phyloP scores from a whole-genome alignment of 2,797 vertebrate species.

The Rhinogobio ventralis region DNA sequence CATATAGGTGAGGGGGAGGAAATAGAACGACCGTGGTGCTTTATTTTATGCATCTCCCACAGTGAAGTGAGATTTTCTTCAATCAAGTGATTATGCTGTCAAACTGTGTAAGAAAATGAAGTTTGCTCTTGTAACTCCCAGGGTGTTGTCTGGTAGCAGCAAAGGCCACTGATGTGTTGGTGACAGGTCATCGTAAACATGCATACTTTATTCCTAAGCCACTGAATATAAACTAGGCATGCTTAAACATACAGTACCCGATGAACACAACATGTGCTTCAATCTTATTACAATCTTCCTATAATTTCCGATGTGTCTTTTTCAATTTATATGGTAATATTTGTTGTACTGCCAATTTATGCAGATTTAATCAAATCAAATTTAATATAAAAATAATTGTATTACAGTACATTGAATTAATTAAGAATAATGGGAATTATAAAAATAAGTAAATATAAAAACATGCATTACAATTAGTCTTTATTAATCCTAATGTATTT shows the following conservation, averaged over 20 bases:
- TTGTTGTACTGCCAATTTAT: background rate
- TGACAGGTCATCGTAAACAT: slow-evolving; percentile 58
- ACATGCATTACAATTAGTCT: background rate
- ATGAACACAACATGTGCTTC: background rate
- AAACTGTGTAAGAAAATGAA: slow-evolving; percentile 79
- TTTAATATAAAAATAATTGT: slow-evolving; percentile 1
- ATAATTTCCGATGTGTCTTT: background rate
- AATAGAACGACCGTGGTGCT: slow-evolving; percentile 72
- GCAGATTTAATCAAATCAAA: background rate
- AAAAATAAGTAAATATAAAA: background rate
- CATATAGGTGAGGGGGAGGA: slow-evolving; percentile 63
- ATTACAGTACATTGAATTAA: background rate
- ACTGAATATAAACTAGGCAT: slow-evolving; percentile 42
- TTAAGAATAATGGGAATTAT: slow-evolving; percentile 4
- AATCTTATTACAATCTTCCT: background rate
- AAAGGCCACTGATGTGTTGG: slow-evolving; percentile 46
- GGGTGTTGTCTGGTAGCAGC: slow-evolving; percentile 49
- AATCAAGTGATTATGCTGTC: slow-evolving; percentile 76
- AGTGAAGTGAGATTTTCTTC: slow-evolving; percentile 73
- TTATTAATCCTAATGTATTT: slow-evolving; percentile 6
- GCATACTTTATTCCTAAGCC: slow-evolving; percentile 71
- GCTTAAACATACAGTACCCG: background rate
- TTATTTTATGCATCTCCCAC: slow-evolving; percentile 69
- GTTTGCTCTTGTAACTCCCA: slow-evolving; percentile 66
- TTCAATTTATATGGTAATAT: slow-evolving; percentile 3